Base-by-base conservation (phyloP, 2,113 vertebrate species). In the Cariama cristata region DNA sequence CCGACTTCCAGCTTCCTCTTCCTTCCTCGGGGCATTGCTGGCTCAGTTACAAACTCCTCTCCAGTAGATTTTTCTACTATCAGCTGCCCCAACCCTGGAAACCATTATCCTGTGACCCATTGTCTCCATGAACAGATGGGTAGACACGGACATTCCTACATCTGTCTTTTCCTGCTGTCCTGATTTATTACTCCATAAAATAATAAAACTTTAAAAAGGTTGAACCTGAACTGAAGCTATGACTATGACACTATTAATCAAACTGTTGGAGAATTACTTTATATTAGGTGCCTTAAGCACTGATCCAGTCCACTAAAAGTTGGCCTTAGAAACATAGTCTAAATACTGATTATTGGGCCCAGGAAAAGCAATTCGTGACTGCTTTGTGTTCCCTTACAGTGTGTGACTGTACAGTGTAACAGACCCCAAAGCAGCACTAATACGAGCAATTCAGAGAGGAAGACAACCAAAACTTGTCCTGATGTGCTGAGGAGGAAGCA, bases 181-280 rank as follows among this genome's bases (percentile, higher is more conserved):
- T 98, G 97, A 97, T 95, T 95, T 98, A 98, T 98, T 95, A 89
- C 90, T 82, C 97, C 93, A 93, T 96, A 97, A 97, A 97, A 97
- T 97, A 96, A 98, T 98, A 97, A 97, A 97, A 97, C 83, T 79
- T 98, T 97, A 93, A 96, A 97, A 97, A 98, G 95, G 91, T 97
- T 97, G 98, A 98, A 97, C 97, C 96, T 96, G 97, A 97, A 97
- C 95, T 35, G 90, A 96, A 97, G 84, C 97, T 96, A 53, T 88
- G 93, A 97, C 96, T 97, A 28, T 94, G 97, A 93, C 92, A 86
- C 96, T 88, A 94, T 98, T 97, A 98, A 98, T 98, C 97, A 98
- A 97, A 95, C 93, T 79, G 93, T 72, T 82, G 77, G 93, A 95
- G 94, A 95, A 96, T 96, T 96, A 67, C 76, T 93, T 97, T 97